Percentiles rank a stretch among this genome's conserved stretches.
Conservation (phyloP, 1,140 invertebrate genomes). For the Macrostomum lignano region DNA sequence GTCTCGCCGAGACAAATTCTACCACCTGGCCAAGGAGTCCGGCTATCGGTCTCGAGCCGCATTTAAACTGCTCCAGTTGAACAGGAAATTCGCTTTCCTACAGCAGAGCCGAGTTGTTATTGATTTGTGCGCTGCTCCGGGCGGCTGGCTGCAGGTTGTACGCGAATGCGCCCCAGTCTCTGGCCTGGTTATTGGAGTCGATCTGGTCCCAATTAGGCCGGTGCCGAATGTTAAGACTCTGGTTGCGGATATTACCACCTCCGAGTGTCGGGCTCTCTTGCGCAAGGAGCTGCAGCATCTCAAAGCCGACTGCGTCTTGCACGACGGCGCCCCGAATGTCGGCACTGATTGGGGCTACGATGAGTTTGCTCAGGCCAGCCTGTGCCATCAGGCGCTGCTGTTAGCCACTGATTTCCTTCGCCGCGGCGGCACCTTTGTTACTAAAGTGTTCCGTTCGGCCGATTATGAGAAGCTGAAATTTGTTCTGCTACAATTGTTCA, state of each 20-base stretch:
- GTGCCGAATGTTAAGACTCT: slow-evolving; percentile 63
- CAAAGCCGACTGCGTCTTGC: slow-evolving; percentile 67
- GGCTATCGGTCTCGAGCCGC: slow-evolving; percentile 82
- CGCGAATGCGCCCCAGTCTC: slow-evolving; percentile 87
- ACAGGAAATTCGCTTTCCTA: slow-evolving; percentile 82
- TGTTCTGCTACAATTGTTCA: slow-evolving; percentile 86
- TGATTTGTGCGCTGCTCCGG: slow-evolving; percentile 91
- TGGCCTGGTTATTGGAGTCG: slow-evolving; percentile 69
- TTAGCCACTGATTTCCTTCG: slow-evolving; percentile 66
- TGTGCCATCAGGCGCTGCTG: slow-evolving; percentile 68
- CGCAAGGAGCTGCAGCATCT: slow-evolving; percentile 24
- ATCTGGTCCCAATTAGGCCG: slow-evolving; percentile 75
- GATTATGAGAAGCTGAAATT: slow-evolving; percentile 79
- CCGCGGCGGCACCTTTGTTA: slow-evolving; percentile 80
- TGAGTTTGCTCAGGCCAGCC: slow-evolving; percentile 63
- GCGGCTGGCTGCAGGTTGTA: slow-evolving; percentile 99
- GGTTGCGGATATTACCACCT: slow-evolving; percentile 78
- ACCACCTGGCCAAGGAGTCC: slow-evolving; percentile 88
- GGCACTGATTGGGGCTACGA: slow-evolving; percentile 84
- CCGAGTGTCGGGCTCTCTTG: slow-evolving; percentile 45
- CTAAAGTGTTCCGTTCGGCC: slow-evolving; percentile 91
- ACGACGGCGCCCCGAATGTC: slow-evolving; percentile 95
- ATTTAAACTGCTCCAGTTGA: slow-evolving; percentile 90
- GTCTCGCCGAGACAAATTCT: slow-evolving; percentile 85
- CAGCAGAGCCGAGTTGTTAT: slow-evolving; percentile 77